These are phyloP conservation scores for Cephalopterus ornatus DNA, from an alignment of 2,113 vertebrate genomes.

Conservation along the genomic window DNA sequence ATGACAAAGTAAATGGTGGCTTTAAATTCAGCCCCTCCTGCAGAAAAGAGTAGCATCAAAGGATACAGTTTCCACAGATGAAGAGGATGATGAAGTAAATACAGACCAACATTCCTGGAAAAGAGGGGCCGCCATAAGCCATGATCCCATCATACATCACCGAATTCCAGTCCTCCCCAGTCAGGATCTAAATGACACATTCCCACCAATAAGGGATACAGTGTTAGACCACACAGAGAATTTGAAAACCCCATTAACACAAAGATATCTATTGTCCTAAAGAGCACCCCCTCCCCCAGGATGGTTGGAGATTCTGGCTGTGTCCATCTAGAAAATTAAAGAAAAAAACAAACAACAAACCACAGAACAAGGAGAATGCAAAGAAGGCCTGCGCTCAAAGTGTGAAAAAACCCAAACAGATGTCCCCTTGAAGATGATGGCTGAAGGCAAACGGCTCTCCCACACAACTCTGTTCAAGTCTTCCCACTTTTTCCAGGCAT, in stretches of 20 bases:
- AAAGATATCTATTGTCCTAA: not conserved
- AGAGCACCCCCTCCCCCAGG: not conserved
- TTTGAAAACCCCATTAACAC: conserved; percentile 42
- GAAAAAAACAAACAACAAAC: not conserved
- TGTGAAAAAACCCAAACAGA: not conserved
- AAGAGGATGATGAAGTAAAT: conserved; percentile 99
- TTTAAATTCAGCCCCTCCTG: conserved; percentile 1
- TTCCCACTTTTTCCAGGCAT: not conserved
- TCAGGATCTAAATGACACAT: conserved; percentile 92
- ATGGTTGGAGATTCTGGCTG: not conserved
- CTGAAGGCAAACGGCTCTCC: not conserved
- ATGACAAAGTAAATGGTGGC: not conserved
- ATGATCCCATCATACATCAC: conserved; percentile 99
- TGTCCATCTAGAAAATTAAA: not conserved
- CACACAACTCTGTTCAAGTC: not conserved
- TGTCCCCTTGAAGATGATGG: not conserved
- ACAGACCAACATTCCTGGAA: conserved; percentile 99
- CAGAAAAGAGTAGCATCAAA: conserved; percentile 65
- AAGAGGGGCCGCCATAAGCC: conserved; percentile 97
- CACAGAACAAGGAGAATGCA: not conserved
- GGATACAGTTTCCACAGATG: conserved; percentile 99
- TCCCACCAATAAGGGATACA: conserved; percentile 80
- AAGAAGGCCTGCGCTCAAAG: not conserved
- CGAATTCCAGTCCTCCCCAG: conserved; percentile 99
- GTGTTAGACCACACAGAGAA: conserved; percentile 77